Evolutionary conservation across 2,113 vertebrate genomes (phyloP), one percentile per base, ranked within the genome.

Genomic region (Ramphastos sulfuratus): DNA sequence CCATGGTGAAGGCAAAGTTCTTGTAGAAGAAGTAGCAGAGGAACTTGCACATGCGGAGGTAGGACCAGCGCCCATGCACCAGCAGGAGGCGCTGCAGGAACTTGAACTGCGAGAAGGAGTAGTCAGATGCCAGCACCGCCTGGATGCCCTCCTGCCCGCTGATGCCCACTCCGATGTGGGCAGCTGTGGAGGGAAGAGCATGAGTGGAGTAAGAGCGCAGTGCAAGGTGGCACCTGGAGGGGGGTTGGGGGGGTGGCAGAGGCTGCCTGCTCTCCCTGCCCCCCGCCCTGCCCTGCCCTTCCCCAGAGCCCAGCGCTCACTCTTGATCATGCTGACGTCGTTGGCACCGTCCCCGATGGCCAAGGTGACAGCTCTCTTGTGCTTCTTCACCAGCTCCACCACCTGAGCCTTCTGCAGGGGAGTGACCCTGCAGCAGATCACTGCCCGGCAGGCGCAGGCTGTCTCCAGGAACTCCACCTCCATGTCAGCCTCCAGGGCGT

Each of bases 1-100:
- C 99, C 98, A 99, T 99, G 96, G 99, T 99, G 98, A 99, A 99
- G 89, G 99, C 99, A 1, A 99, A 99, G 96, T 99, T 99, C 98
- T 94, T 99, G 96, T 99, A 99, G 98, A 99, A 99, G 97, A 99
- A 99, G 88, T 99, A 99, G 94, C 98, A 99, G 91, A 99, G 99
- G 97, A 99, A 99, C 27, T 99, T 99, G 97, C 99, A 99, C 99
- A 99, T 99, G 85, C 99, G 98, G 37, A 99, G 97, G 97, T 99
- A 99, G 69, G 99, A 99, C 99, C 99, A 99, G 96, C 99, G 99
- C 7, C 99, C 99, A 0, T 99, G 99, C 75, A 99, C 99, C 96
- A 99, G 97, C 86, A 99, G 97, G 60, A 99, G 98, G 52, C 99
- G 98, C 97, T 99, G 99, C 42, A 99, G 97, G 96, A 99, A 99